These are phyloP conservation scores for Bungarus multicinctus DNA, from an alignment of 2,113 vertebrate genomes.

Conservation along the genomic window DNA sequence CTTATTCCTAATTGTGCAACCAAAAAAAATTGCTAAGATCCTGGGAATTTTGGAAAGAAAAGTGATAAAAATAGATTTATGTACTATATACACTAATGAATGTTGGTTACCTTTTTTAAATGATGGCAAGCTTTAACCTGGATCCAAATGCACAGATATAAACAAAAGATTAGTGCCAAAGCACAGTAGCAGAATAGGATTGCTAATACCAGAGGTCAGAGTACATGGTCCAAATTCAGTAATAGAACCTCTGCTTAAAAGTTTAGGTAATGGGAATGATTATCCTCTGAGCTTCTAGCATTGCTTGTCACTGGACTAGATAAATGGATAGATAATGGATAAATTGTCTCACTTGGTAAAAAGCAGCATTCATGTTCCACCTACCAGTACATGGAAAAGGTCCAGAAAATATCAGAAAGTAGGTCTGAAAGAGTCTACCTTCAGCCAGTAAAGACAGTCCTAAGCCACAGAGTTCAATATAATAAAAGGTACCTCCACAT, in stretches of 20 bases:
- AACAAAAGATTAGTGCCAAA: not conserved
- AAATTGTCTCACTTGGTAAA: not conserved
- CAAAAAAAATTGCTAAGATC: conserved; percentile 6
- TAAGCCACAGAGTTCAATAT: not conserved
- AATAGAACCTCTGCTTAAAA: not conserved
- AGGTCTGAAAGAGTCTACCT: not conserved
- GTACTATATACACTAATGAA: not conserved
- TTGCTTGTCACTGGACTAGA: not conserved
- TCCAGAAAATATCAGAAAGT: not conserved
- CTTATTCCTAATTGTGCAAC: conserved; percentile 10
- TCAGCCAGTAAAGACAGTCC: not conserved
- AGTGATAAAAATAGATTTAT: not conserved
- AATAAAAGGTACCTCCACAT: not conserved
- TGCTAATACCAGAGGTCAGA: not conserved
- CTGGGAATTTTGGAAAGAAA: conserved; percentile 12
- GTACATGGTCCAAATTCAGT: not conserved
- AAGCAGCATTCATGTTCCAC: not conserved
- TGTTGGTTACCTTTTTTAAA: not conserved
- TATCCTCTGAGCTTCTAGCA: not conserved
- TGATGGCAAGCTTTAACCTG: not conserved
- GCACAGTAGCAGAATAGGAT: not conserved
- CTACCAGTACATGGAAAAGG: not conserved
- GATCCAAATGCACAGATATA: not conserved
- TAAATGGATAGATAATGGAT: not conserved
- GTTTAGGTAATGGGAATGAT: not conserved